Conservation (phyloP, 2,797 vertebrate genomes). For the Aselliscus stoliczkanus region DNA sequence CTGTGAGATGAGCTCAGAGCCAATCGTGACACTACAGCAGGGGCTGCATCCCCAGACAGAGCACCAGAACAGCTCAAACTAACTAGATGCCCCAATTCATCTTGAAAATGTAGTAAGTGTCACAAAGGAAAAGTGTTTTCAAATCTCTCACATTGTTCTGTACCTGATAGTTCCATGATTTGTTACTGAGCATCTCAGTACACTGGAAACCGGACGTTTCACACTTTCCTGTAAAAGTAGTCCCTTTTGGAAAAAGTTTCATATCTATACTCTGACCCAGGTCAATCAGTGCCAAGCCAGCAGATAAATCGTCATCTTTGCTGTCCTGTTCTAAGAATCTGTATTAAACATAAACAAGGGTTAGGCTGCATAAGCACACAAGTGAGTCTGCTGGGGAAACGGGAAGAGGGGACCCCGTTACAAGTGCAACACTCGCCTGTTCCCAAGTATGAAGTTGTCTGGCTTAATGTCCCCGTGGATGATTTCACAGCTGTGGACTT, state of each 20-base stretch:
- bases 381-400: neutral
- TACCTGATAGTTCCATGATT: slow-evolving; percentile 96
- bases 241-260: slow-evolving; percentile 89
- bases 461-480: slow-evolving; percentile 97
- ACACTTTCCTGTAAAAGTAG: slow-evolving; percentile 89
- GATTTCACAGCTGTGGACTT: slow-evolving; percentile 86
- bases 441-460: slow-evolving; percentile 94
- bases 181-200: slow-evolving; percentile 91
- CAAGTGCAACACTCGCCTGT: slow-evolving; percentile 81
- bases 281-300: slow-evolving; percentile 92
- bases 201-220: slow-evolving; percentile 96
- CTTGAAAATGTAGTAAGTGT: neutral
- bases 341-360: slow-evolving; percentile 43
- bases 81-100: neutral
- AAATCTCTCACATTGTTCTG: neutral
- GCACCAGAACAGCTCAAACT: neutral
- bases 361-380: neutral
- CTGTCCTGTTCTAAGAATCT: slow-evolving; percentile 90
- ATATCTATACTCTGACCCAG: slow-evolving; percentile 96
- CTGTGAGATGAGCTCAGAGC: neutral
- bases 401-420: neutral
- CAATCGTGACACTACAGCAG: neutral
- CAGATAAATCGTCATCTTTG: slow-evolving; percentile 82
- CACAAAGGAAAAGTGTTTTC: neutral
- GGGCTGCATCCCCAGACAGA: neutral